These are phyloP conservation scores for Paradisaea rubra DNA, from an alignment of 2,113 vertebrate species.

Conservation along the genomic window DNA sequence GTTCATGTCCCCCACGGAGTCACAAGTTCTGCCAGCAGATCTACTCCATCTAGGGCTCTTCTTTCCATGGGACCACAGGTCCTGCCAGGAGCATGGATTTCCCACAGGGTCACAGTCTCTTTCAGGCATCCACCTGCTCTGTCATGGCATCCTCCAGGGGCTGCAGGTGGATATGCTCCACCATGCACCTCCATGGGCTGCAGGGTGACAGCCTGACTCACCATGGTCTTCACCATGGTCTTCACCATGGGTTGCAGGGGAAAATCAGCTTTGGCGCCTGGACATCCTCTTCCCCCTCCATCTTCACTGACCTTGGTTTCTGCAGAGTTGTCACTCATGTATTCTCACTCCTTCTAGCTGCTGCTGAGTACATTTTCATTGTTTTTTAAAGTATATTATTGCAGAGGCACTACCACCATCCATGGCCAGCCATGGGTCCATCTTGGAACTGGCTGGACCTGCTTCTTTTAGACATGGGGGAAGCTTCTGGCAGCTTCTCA, in stretches of 20 bases:
- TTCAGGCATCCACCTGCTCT: not conserved
- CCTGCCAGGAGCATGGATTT: not conserved
- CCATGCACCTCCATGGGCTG: not conserved
- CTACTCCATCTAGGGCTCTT: not conserved
- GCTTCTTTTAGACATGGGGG: not conserved
- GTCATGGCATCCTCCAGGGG: not conserved
- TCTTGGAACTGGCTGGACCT: not conserved
- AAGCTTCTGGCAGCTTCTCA: not conserved
- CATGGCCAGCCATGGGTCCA: fast-evolving
- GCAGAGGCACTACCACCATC: not conserved
- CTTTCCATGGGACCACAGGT: not conserved
- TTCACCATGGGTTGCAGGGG: not conserved
- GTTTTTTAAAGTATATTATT: not conserved
- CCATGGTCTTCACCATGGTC: not conserved
- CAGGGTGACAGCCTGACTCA: not conserved
- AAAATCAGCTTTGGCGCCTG: not conserved
- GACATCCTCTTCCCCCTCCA: not conserved
- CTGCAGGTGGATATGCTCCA: not conserved
- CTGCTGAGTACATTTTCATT: not conserved
- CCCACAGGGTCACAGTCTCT: not conserved
- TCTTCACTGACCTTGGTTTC: not conserved
- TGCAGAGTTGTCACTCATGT: not conserved
- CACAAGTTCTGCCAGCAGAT: not conserved
- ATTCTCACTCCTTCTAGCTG: not conserved
- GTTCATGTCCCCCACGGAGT: not conserved